phyloP scores from a whole-genome alignment of 2,113 vertebrate genomes.

The Donacobius atricapilla region DNA sequence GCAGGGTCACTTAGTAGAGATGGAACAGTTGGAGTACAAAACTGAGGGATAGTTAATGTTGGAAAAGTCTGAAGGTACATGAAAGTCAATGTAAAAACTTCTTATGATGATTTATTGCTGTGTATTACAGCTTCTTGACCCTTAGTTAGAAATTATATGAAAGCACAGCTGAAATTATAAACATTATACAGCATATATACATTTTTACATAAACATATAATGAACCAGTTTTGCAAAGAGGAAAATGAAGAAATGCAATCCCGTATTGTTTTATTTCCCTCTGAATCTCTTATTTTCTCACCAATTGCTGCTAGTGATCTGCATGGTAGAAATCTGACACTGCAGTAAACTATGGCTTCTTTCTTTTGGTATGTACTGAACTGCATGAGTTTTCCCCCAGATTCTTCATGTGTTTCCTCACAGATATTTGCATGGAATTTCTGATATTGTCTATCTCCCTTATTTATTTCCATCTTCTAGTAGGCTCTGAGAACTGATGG shows the following conservation, averaged over 20 bases:
- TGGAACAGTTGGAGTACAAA: slow-evolving; percentile 1
- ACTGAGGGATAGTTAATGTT: not conserved
- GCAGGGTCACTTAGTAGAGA: not conserved
- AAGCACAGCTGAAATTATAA: slow-evolving; percentile 43
- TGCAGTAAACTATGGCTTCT: not conserved
- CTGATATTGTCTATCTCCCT: not conserved
- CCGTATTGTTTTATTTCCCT: not conserved
- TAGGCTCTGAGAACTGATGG: not conserved
- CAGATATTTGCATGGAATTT: not conserved
- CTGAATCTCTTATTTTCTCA: not conserved
- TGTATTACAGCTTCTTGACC: slow-evolving; percentile 22
- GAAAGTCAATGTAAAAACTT: not conserved
- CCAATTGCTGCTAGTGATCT: not conserved
- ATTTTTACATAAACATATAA: not conserved
- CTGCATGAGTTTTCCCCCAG: not conserved
- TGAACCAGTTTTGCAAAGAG: not conserved
- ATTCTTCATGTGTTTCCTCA: not conserved
- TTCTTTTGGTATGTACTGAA: not conserved
- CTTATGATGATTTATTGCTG: slow-evolving; percentile 34
- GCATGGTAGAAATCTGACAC: not conserved
- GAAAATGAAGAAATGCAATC: not conserved
- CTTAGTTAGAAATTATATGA: slow-evolving; percentile 27
- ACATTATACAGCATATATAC: not conserved
- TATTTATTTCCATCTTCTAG: not conserved
- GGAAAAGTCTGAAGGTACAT: slow-evolving; percentile 35